These are phyloP conservation scores for Loripinus fragilis DNA, from an alignment of 2,888 invertebrate genomes.

Conservation along the genomic window DNA sequence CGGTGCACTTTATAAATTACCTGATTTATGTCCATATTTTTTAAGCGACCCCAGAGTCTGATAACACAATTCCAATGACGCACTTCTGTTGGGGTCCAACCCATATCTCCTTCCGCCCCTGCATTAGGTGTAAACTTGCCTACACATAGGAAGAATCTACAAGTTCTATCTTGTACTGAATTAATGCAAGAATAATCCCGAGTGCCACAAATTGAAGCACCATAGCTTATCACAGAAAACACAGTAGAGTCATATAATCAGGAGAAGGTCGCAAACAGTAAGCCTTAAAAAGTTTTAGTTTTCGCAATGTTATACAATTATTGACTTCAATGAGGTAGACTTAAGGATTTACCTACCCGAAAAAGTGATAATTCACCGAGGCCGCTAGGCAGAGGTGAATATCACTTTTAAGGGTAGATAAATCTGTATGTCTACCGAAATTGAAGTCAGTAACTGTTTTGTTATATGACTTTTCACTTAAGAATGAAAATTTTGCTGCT, in stretches of 20 bases:
- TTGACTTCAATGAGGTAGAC: too few relatives aligned
- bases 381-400: too few relatives aligned
- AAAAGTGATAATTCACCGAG: too few relatives aligned
- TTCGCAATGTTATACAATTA: too few relatives aligned
- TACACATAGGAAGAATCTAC: not conserved
- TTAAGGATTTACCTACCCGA: too few relatives aligned
- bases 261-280: not conserved
- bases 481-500: too few relatives aligned
- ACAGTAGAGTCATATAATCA: constrained; percentile 4
- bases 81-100: not conserved
- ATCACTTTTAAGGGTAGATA: too few relatives aligned
- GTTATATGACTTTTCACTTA: too few relatives aligned
- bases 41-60: not conserved
- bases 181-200: not conserved
- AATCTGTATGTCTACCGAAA: too few relatives aligned
- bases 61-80: constrained; percentile 3
- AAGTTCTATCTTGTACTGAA: not conserved
- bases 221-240: not conserved
- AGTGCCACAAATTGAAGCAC: not conserved
- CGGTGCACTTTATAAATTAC: not conserved
- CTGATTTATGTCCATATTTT: not conserved
- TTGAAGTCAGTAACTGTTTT: too few relatives aligned
- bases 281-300: not conserved
- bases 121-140: constrained; percentile 3
- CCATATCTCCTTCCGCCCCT: constrained; percentile 2